Percentiles rank a stretch among this genome's conserved stretches.
phyloP scores from a whole-genome alignment of 35 echinoderm and acorn worm species.

The Ptychodera flava region DNA sequence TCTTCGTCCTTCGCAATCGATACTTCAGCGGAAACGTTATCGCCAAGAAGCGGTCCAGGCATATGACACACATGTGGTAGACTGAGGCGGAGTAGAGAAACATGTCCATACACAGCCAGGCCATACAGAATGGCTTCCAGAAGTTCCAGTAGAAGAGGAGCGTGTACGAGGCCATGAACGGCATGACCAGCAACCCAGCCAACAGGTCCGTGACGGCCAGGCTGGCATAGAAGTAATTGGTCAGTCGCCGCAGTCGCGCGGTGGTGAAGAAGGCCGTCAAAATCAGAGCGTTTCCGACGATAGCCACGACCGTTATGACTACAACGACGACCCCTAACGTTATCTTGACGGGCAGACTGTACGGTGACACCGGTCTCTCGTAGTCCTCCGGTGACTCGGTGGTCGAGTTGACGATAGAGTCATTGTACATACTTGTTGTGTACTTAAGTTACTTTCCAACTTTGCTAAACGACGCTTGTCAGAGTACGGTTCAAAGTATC shows the following conservation, averaged over 20 bases:
- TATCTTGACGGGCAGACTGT: no score
- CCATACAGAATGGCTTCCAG: background rate
- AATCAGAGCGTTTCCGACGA: slow-evolving; percentile 9
- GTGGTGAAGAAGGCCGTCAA: slow-evolving; percentile 5
- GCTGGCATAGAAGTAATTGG: background rate
- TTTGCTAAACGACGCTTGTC: no score
- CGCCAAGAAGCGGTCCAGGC: slow-evolving; percentile 34
- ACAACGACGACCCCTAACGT: no score
- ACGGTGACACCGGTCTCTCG: no score
- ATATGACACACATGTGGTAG: slow-evolving; percentile 24
- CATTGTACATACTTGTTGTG: no score
- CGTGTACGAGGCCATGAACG: slow-evolving; percentile 10
- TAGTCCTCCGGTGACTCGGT: no score
- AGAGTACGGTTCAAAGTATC: no score
- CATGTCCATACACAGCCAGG: slow-evolving; percentile 18
- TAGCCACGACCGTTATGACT: background rate
- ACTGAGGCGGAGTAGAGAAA: background rate
- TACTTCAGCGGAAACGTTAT: slow-evolving; percentile 17
- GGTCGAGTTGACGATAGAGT: no score
- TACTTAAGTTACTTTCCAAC: no score
- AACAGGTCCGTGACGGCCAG: slow-evolving; percentile 6
- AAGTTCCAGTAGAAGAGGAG: slow-evolving; percentile 18
- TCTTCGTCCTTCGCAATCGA: slow-evolving; percentile 9
- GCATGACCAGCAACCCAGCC: background rate
- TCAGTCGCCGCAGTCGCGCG: background rate